Base-by-base conservation (phyloP, 1,140 invertebrate species). In the Semibalanus balanoides region DNA sequence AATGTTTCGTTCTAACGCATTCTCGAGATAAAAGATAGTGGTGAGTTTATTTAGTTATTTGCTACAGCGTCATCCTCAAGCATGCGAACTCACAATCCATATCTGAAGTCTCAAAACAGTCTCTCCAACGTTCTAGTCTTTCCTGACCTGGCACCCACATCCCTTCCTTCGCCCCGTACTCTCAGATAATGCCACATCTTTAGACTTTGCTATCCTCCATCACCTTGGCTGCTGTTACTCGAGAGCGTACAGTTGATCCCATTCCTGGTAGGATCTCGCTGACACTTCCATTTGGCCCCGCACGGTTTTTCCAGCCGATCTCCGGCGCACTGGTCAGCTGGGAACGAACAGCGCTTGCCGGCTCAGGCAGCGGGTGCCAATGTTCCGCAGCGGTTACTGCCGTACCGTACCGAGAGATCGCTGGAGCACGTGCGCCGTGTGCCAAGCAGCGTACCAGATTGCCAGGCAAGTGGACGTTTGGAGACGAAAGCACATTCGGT, bases 401-500 rank as follows among this genome's bases (percentile, higher is more conserved):
- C 80, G 92, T 90, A 81, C 92, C n/a, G n/a, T n/a, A 87, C 83
- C 91, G 87, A 84, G 92, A 91, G 82, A 92, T 93, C n/a, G n/a
- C n/a, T n/a, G n/a, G 77, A 92, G 84, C 94, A 97, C 88, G 90
- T 69, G 93, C 95, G 35, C 91, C 92, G 83, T 96, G 95, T 89
- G 84, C 84, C 95, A 97, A 0, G 22, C 51, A 0, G 22, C 51
- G 51, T 64, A 7, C 14, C 51, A 19, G 14, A 19, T 19, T 3
- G 51, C 51, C 51, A 64, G 51, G 22, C 51, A 64, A 1, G 22
- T 64, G 51, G n/a, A n/a, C n/a, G n/a, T n/a, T 40, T 40, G 35
- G 35, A 40, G 5, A 40, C 35, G 35, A 17, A 5, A n/a, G 35
- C 35, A 40, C 35, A 7, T 40, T 5, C 5, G 35, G 5, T 7